These are phyloP conservation scores for Anoura caudifer DNA, from an alignment of 2,113 vertebrate species.

Conservation along the genomic window DNA sequence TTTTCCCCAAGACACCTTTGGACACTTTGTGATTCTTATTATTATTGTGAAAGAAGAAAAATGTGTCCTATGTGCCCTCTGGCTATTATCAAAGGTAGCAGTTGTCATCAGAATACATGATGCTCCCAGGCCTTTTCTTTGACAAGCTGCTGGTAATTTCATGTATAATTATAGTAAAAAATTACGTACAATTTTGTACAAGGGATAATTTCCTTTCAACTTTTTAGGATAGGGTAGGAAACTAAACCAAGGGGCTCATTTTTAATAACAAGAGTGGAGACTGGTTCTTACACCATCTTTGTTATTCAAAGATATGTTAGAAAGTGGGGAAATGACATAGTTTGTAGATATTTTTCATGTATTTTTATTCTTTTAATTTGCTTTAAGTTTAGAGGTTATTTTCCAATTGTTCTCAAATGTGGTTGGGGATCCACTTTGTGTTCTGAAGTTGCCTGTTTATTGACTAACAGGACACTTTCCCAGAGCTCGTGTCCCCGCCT, in stretches of 20 bases:
- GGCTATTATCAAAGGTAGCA: neutral
- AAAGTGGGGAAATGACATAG: neutral
- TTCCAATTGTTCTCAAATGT: neutral
- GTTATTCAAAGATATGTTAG: neutral
- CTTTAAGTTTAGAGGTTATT: neutral
- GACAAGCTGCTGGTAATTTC: conserved; percentile 30
- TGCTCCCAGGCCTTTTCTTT: neutral
- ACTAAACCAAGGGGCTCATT: neutral
- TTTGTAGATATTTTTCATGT: neutral
- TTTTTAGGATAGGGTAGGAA: neutral
- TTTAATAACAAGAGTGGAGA: neutral
- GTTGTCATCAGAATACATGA: conserved; percentile 18
- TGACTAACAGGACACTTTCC: neutral
- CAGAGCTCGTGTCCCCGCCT: neutral
- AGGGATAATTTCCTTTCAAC: neutral
- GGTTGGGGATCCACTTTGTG: neutral
- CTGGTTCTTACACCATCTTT: neutral
- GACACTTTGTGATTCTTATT: neutral
- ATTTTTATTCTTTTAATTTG: neutral
- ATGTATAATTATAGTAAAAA: conserved; percentile 5
- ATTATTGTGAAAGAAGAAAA: conserved; percentile 2
- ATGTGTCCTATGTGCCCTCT: neutral
- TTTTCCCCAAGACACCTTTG: neutral
- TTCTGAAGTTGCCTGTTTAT: neutral
- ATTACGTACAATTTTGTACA: neutral